These are phyloP conservation scores for Meloidogyne chitwoodi DNA, from an alignment of 1,140 invertebrate species.

Conservation along the genomic window DNA sequence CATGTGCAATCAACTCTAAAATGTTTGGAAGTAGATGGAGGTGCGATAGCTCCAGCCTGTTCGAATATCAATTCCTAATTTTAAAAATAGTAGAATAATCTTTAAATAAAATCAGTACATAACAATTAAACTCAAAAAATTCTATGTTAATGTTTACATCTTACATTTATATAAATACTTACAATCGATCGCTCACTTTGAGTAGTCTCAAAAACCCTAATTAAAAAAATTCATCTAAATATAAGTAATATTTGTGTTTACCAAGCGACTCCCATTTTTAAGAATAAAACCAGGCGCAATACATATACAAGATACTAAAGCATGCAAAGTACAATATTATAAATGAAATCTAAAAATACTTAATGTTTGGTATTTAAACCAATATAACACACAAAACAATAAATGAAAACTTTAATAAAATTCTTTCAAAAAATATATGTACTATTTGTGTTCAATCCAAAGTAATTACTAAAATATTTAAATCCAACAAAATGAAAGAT, in stretches of 20 bases:
- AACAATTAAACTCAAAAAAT: too few relatives aligned
- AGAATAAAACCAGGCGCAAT: neutral
- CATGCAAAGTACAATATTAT: neutral
- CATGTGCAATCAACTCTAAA: constrained; percentile 36
- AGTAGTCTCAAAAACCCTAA: constrained; percentile 35
- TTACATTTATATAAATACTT: neutral
- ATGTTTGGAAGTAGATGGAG: constrained; percentile 16
- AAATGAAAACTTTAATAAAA: too few relatives aligned
- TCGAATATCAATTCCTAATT: constrained; percentile 34
- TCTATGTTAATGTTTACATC: too few relatives aligned
- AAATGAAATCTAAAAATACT: neutral
- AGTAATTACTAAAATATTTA: too few relatives aligned
- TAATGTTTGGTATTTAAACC: too few relatives aligned
- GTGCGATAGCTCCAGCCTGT: constrained; percentile 29
- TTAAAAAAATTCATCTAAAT: constrained; percentile 13
- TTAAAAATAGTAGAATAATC: neutral
- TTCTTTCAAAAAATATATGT: too few relatives aligned
- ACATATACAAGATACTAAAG: neutral
- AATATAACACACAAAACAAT: too few relatives aligned
- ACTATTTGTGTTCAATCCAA: too few relatives aligned
- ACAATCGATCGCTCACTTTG: constrained; percentile 20
- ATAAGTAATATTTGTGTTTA: constrained; percentile 3
- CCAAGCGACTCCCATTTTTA: constrained; percentile 35
- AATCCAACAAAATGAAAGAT: too few relatives aligned
- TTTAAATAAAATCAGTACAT: too few relatives aligned